Evolutionary conservation across 2,797 vertebrate species (phyloP), one percentile per base, ranked within the genome.

Genomic region (Bryconaethiops microstoma): DNA sequence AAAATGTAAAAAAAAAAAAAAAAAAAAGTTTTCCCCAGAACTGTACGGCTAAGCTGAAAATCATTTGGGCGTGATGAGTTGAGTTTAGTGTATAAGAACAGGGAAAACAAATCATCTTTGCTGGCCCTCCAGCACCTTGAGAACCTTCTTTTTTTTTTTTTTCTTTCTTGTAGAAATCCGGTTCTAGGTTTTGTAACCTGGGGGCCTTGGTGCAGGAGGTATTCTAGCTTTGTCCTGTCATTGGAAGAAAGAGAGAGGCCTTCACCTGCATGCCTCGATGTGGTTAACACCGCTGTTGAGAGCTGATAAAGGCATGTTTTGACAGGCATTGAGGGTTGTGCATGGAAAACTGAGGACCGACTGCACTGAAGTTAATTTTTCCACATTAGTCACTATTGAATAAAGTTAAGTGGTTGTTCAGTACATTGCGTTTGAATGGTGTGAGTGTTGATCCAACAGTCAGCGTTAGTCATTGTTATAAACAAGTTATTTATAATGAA

Each of bases 261-360:
- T 62, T 45, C 62, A 63, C 54, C 85, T 84, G 78, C 67, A 5
- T 72, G 73, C 68, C 48, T n/a, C 7, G 25, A 8, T 48, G 23
- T 39, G 39, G 52, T 21, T 71, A 54, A 81, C 70, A 82, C 85
- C 62, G 79, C 83, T 85, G 87, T 84, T 42, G 54, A 1, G 2
- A 45, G 73, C 71, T 59, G 88, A 90, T 91, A 89, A 86, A 29
- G 42, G 59, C 80, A 3, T 74, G 90, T 88, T 89, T 80, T 80
- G 76, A 88, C 85, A 88, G 83, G 86, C 59, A 45, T 83, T 82
- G 25, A 55, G 52, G 35, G 74, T 71, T 62, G 73, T 72, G 82
- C 68, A 16, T 75, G 29, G 52, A 74, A 71, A 79, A 80, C 48
- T 0, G 68, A 17, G 62, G 50, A 74, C 65, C 29, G 19, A 68